Base-by-base conservation (phyloP, 30 jellyfish, hydroid and myxozoan species). In the Aurelia sp. region DNA sequence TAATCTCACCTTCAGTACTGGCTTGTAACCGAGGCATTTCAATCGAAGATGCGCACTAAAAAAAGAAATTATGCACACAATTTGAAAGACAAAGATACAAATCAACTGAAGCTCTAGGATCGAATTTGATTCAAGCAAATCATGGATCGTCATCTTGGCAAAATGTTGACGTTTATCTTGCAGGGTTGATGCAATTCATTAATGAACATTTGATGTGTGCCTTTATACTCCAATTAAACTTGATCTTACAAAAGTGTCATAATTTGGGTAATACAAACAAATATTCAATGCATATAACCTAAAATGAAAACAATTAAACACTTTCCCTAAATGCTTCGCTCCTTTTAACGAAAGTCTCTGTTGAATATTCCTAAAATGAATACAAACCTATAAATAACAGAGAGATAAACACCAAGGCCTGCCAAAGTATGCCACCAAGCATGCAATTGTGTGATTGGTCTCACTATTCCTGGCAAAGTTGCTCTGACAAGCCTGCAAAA, bases 361-460 rank as follows among this genome's bases (percentile, higher is more conserved):
- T 8, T 44, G 55, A 12, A 44, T 44, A 44, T 44, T 44, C 9
- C 16, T 44, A 44, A 44, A 0, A 44, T 44, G 55, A 3, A 2
- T 21, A 31, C 81, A 74, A 75, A 92, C 98, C 91, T 58, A 78
- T 52, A 92, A 15, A 88, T 27, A 58, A 92, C 52, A 31, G 91
- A 70, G 17, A 84, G 48, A 68, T 82, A 93, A 1, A 96, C 84
- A 16, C 97, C 97, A 7, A 60, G 78, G 17, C 98, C 98, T 17
- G 98, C 98, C 61, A 93, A 68, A 50, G 89, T 60, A 50, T 93
- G 98, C 98, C 98, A 93, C 96, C 97, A 88, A 9, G 98, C 98
- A 85, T 93, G 98, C 81, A 93, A 71, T 48, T 93, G 97, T 9
- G 96, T 76, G 18, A 89, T 13, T 16, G 98, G 98, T 50, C 64